These are phyloP conservation scores for Cettia cetti DNA, from an alignment of 2,113 vertebrate genomes.

Conservation along the genomic window DNA sequence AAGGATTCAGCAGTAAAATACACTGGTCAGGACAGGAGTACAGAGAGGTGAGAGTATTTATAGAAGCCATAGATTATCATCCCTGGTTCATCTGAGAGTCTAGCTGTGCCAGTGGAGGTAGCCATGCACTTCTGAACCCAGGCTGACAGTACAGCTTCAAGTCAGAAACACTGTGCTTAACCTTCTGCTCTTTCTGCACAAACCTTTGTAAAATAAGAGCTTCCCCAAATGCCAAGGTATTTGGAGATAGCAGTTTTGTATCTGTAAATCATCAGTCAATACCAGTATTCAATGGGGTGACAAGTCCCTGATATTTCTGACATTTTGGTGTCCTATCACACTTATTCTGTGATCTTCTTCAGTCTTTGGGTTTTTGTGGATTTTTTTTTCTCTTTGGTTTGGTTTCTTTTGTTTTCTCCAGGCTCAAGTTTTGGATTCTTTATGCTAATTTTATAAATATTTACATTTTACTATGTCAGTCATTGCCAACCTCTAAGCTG, in stretches of 20 bases:
- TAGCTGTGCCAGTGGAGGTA: background rate
- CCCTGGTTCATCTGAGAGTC: background rate
- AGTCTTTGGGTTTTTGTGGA: background rate
- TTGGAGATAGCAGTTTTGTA: background rate
- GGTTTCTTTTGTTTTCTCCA: too few relatives aligned
- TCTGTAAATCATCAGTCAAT: background rate
- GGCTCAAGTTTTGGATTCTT: background rate
- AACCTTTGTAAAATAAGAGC: background rate
- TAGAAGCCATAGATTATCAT: background rate
- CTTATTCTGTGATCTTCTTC: background rate
- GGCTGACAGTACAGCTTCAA: background rate
- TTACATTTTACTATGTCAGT: background rate
- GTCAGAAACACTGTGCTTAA: background rate
- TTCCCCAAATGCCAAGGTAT: background rate
- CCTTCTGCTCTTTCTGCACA: background rate
- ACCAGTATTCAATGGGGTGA: background rate
- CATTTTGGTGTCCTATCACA: background rate
- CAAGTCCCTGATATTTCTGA: background rate
- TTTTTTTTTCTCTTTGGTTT: too few relatives aligned
- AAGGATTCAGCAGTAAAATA: constrained; percentile 2
- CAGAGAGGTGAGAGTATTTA: background rate
- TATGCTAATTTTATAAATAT: background rate
- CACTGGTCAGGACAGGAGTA: background rate
- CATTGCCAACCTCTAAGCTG: background rate
- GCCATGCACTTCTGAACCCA: background rate